Base-by-base conservation (phyloP, 2,797 vertebrate genomes). In the Cyclura pinguis region DNA sequence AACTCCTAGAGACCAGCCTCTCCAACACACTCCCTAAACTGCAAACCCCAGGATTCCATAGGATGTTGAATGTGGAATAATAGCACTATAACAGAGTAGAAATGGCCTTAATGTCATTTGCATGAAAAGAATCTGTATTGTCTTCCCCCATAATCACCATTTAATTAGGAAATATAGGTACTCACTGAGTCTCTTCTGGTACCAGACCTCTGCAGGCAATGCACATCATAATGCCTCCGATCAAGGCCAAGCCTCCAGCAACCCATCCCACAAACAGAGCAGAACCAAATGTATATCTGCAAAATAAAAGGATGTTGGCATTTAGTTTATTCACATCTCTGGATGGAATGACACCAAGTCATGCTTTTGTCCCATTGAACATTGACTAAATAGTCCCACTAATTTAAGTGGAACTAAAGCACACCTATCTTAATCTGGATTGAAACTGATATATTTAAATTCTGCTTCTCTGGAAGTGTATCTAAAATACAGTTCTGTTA, bases 261-360 rank as follows among this genome's bases (percentile, higher is more conserved):
- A 99, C 98, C 98, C 98, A 99, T n/a, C 98, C 98, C 1, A 99
- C 98, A 0, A 99, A 99, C 62, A 99, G 97, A 83, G 98, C 98
- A 0, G 98, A 94, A n/a, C 98, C 98, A 77, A 99, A 99, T 0
- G 98, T 99, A 92, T 98, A 99, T 96, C 98, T 99, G 94, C 59
- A 93, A 83, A 77, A 88, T 9, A 89, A 77, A 90, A 89, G 9
- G 8, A 92, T 0, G 64, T 16, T 22, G 24, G 10, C 0, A 10
- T 0, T 27, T 4, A 52, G 8, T 87, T 73, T 85, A 84, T 7
- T 92, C 29, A 2, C 90, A 74, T 8, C 84, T 50, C 5, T 2
- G 9, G 38, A 6, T 9, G 5, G 18, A 14, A 59, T 18, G 38
- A 87, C 9, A 32, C 18, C 14, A 87, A 78, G 20, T 50, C 13